These are phyloP conservation scores for Drosophila mayri DNA, from an alignment of 1,140 invertebrate genomes.

Conservation along the genomic window DNA sequence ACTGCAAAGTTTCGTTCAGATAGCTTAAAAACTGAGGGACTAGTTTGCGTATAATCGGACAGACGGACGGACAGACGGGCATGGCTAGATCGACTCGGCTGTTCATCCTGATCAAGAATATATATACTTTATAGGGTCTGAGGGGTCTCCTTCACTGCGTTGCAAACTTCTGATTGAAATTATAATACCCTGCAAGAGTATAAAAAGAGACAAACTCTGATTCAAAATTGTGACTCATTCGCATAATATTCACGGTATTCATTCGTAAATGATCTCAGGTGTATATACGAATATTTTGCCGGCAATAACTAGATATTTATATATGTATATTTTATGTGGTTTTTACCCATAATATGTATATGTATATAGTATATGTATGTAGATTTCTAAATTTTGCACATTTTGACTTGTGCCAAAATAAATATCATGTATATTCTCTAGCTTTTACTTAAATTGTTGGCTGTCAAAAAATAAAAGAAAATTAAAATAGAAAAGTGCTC, in stretches of 20 bases:
- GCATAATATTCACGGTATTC: slow-evolving; percentile 19
- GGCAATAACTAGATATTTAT: slow-evolving; percentile 48
- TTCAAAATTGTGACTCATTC: slow-evolving; percentile 44
- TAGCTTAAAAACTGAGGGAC: too few species aligned
- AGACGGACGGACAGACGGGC: too few species aligned
- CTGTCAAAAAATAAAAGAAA: slow-evolving; percentile 34
- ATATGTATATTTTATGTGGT: slow-evolving; percentile 20
- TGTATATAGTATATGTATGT: background rate
- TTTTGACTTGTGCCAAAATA: slow-evolving; percentile 27
- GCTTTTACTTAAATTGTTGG: slow-evolving; percentile 12
- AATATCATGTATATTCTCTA: slow-evolving; percentile 15
- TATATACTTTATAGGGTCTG: too few species aligned
- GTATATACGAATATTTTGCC: slow-evolving; percentile 29
- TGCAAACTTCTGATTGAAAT: too few species aligned
- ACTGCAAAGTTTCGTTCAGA: too few species aligned
- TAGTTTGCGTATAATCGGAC: too few species aligned
- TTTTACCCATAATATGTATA: slow-evolving; percentile 3
- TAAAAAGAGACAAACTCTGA: slow-evolving; percentile 15
- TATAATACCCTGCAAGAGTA: too few species aligned
- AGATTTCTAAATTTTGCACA: slow-evolving; percentile 41
- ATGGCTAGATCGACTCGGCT: too few species aligned
- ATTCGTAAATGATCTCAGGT: slow-evolving; percentile 25
- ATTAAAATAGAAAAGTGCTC: slow-evolving; percentile 22
- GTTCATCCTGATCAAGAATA: too few species aligned
- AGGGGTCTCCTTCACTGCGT: too few species aligned